These are phyloP conservation scores for Torymus auratus DNA, from an alignment of 2,888 invertebrate species.

Conservation along the genomic window DNA sequence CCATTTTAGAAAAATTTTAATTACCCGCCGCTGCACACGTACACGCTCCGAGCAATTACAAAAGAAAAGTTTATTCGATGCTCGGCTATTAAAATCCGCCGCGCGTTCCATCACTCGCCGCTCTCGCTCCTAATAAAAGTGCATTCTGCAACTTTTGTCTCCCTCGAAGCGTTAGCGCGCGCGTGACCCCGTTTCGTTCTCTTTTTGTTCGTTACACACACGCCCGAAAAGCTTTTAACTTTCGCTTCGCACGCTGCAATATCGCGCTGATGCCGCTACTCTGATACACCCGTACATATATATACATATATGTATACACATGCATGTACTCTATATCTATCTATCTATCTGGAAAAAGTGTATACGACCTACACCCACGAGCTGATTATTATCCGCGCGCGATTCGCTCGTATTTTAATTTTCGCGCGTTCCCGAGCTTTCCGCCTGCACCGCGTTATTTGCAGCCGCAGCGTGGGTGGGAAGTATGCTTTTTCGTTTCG, in stretches of 20 bases:
- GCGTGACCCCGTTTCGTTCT: conserved; percentile 38
- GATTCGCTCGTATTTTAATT: no score
- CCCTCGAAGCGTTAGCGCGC: neutral
- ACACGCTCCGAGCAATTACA: neutral
- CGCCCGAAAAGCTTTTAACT: conserved; percentile 46
- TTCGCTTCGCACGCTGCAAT: conserved; percentile 35
- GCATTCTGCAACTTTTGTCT: conserved; percentile 33
- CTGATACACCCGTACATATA: no score
- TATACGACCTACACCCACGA: no score
- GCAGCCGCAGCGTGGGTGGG: no score
- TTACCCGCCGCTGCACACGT: neutral
- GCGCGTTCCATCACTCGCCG: neutral
- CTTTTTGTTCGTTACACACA: conserved; percentile 28
- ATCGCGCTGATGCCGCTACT: conserved; percentile 8
- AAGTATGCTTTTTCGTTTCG: no score
- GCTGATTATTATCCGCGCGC: no score
- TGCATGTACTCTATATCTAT: no score
- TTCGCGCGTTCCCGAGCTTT: no score
- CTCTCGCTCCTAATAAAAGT: conserved; percentile 35
- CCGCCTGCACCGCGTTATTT: no score
- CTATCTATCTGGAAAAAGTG: no score
- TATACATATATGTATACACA: no score
- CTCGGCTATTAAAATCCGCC: conserved; percentile 18
- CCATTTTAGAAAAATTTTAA: neutral
- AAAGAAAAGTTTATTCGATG: conserved; percentile 19